These are phyloP conservation scores for Aselliscus stoliczkanus DNA, from an alignment of 2,797 vertebrate genomes.

Conservation along the genomic window DNA sequence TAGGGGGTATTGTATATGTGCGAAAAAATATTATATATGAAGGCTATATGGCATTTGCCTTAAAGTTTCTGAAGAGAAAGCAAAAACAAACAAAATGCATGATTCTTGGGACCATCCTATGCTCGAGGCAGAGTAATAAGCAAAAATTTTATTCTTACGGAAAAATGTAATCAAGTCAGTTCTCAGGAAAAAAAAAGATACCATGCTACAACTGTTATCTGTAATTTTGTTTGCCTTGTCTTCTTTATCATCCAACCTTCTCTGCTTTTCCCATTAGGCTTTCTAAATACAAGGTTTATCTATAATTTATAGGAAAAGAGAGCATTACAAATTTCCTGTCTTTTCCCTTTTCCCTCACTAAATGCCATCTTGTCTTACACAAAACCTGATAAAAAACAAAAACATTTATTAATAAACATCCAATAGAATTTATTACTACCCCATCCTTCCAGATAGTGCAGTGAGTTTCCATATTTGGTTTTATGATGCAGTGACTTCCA, in stretches of 20 bases:
- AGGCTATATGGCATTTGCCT: background rate
- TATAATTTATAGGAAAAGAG: background rate
- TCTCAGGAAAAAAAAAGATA: background rate
- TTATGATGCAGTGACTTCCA: background rate
- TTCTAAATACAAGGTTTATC: background rate
- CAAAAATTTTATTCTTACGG: background rate
- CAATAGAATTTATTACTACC: background rate
- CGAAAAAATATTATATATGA: too few species aligned
- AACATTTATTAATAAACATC: background rate
- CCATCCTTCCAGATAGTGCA: background rate
- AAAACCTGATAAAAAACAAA: background rate
- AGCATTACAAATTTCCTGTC: background rate
- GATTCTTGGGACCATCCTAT: background rate
- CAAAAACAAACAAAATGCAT: background rate
- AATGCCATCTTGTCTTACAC: background rate
- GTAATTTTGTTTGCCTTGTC: background rate
- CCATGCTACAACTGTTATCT: background rate
- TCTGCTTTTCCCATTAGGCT: background rate
- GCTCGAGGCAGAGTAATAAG: background rate
- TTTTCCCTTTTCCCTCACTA: background rate
- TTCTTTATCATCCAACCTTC: background rate
- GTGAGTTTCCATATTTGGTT: background rate
- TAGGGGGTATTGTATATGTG: too few species aligned
- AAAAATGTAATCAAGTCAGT: background rate
- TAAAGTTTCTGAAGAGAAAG: background rate